These are phyloP conservation scores for Salminus brasiliensis DNA, from an alignment of 2,113 vertebrate species.

Conservation along the genomic window DNA sequence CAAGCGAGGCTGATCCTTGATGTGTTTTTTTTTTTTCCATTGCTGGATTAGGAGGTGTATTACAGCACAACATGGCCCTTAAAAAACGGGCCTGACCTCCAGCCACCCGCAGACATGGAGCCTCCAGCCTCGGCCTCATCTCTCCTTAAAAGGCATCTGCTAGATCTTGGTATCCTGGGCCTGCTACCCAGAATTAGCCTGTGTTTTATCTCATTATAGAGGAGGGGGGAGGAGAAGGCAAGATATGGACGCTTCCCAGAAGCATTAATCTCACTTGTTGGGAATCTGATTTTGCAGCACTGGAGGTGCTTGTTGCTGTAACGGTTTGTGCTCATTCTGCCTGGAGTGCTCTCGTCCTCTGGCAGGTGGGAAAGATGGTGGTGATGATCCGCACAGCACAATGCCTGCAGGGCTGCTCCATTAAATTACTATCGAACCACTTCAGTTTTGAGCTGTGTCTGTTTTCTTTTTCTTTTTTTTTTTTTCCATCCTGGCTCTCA, in stretches of 20 bases:
- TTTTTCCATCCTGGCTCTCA: not conserved
- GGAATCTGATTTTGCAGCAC: constrained; percentile 57
- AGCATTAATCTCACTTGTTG: constrained; percentile 69
- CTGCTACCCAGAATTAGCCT: constrained; percentile 56
- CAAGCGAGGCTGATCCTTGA: constrained; percentile 68
- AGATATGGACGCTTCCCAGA: constrained; percentile 61
- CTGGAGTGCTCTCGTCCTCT: constrained; percentile 54
- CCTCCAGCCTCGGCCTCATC: constrained; percentile 15
- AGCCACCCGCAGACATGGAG: too few relatives aligned
- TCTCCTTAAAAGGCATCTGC: constrained; percentile 73
- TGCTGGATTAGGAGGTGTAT: constrained; percentile 67
- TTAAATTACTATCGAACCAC: constrained; percentile 67
- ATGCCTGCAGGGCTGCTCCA: constrained; percentile 62
- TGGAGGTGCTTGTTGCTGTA: constrained; percentile 39
- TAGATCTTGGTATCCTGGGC: constrained; percentile 59
- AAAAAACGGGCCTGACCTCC: constrained; percentile 57
- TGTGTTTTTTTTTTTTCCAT: constrained; percentile 66
- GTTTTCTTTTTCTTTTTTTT: not conserved
- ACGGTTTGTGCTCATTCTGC: constrained; percentile 18
- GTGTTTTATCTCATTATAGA: constrained; percentile 55
- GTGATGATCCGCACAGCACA: constrained; percentile 62
- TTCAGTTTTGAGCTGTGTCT: constrained; percentile 41
- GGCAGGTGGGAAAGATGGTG: constrained; percentile 61
- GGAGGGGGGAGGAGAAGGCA: constrained; percentile 51
- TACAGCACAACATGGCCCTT: constrained; percentile 58